Percentiles rank a stretch among this genome's conserved stretches.
Conservation (phyloP, 2,888 invertebrate species). For the Tetragnatha montana region DNA sequence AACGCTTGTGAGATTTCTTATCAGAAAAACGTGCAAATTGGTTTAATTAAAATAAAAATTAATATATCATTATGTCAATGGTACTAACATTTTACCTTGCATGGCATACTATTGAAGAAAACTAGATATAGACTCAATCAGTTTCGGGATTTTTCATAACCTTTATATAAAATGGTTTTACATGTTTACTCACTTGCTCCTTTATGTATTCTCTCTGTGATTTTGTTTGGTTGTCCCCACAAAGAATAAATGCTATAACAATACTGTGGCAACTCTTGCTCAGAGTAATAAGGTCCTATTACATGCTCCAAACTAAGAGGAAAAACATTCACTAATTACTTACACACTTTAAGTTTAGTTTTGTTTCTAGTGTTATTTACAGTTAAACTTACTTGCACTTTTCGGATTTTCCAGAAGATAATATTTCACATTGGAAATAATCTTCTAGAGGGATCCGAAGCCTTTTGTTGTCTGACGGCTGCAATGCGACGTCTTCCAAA, state of each 20-base stretch:
- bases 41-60: no score
- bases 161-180: no score
- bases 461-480: constrained; percentile 20
- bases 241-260: constrained; percentile 49
- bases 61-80: no score
- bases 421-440: constrained; percentile 44
- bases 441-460: constrained; percentile 25
- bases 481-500: background rate
- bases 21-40: no score
- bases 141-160: no score
- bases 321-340: background rate
- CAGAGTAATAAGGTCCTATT: constrained; percentile 45
- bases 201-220: constrained; percentile 26
- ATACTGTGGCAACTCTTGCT: constrained; percentile 46
- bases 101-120: no score
- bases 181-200: constrained; percentile 41
- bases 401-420: constrained; percentile 25
- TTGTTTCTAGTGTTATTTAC: background rate
- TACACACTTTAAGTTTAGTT: background rate
- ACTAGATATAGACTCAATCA: no score
- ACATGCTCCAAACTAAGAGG: constrained; percentile 38
- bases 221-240: constrained; percentile 46
- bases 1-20: no score
- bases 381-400: constrained; percentile 37
- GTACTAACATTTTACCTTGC: no score